Evolutionary conservation across 2,797 vertebrate species (phyloP).

Genomic region (Tympanoctomys barrerae): DNA sequence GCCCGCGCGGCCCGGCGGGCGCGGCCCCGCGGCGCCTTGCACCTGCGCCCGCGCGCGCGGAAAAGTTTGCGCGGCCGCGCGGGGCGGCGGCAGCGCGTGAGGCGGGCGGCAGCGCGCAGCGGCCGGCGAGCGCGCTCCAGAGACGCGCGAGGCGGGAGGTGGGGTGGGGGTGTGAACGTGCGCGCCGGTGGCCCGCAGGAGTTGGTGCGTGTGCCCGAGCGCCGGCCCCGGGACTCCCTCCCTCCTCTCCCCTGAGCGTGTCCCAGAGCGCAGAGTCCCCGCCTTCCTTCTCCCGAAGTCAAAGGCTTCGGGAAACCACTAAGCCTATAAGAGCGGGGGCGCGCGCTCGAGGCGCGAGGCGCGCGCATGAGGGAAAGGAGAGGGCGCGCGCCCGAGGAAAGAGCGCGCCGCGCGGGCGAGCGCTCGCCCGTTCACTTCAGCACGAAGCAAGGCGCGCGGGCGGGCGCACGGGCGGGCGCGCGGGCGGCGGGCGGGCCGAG

Average conservation of each 20-base stretch:
- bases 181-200: not conserved
- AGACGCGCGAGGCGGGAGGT: not conserved
- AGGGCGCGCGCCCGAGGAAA: not conserved
- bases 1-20: not conserved
- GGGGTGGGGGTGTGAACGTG: not conserved
- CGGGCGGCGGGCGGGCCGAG: conserved; percentile 9
- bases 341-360: not conserved
- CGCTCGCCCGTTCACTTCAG: no score
- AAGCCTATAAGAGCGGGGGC: conserved; percentile 48
- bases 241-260: not conserved
- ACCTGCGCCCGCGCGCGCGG: conserved; percentile 41
- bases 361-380: not conserved
- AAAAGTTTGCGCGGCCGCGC: conserved; percentile 70
- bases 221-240: not conserved
- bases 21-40: conserved; percentile 12
- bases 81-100: conserved; percentile 16
- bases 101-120: not conserved
- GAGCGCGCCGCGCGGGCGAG: not conserved
- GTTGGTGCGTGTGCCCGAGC: conserved; percentile 38
- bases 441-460: not conserved
- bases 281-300: conserved; percentile 72
- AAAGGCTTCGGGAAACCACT: conserved; percentile 43
- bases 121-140: not conserved
- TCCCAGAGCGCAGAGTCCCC: conserved; percentile 38
- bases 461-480: not conserved